Evolutionary conservation across 2,797 vertebrate genomes (phyloP), one percentile per base, ranked within the genome.

Genomic region (Oceanodroma leucorhoa): DNA sequence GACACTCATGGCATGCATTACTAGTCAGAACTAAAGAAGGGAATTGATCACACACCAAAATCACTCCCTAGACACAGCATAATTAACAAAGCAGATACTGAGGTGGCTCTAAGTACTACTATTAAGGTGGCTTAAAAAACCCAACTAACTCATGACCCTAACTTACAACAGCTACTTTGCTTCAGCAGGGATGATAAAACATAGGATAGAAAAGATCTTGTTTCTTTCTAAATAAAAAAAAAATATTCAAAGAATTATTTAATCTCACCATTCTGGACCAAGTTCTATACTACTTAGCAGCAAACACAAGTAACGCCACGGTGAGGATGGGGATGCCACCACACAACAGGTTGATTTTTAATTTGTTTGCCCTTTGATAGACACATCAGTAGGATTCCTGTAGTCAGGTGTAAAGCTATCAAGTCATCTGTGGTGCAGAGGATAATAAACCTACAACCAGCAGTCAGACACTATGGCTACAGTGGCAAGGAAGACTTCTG

Each of bases 31-130:
- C 27, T 36, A 64, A 73, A 89, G 41, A 89, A 67, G 9, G 16
- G 27, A 95, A 84, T 2, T 55, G 93, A 94, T 87, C 51, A 62
- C 27, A 71, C 3, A 79, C 6, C 21, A 75, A 51, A 82, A 90
- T 62, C 40, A 46, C n/a, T 79, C 17, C 36, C 51, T 55, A 55
- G 8, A 18, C n/a, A 73, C 23, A 61, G 45, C 1, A 3, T 4
- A 46, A 66, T 34, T 38, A 4, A 5, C 22, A 70, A 80, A 34
- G 11, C 20, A 64, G 30, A 78, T 40, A 67, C 10, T 66, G 9
- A 72, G 20, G 23, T 15, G 12, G 18, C 24, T 73, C 2, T 50
- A 67, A 50, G 36, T n/a, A n/a, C n/a, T n/a, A n/a, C n/a, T n/a
- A n/a, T n/a, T n/a, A n/a, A n/a, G n/a, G n/a, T n/a, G n/a, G n/a